A percentile compares a stretch with the other conserved stretches of the same genome.
Evolutionary conservation across 53 echinoderm and acorn worm species (phyloP).

Genomic region (Astropecten irregularis): DNA sequence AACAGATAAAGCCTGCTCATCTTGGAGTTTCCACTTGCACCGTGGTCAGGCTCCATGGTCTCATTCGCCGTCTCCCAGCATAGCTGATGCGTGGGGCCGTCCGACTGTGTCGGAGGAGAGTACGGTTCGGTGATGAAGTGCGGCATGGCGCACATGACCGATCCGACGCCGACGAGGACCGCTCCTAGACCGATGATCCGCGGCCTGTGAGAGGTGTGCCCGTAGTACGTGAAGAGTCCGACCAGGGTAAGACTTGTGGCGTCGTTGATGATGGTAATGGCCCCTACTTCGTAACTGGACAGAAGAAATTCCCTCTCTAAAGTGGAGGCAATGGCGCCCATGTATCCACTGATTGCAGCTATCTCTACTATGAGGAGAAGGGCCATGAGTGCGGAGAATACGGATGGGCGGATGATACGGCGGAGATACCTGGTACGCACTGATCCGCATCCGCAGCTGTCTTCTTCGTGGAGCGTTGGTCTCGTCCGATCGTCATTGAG

Average conservation of each 20-base stretch:
- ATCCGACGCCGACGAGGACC: conserved; percentile 24
- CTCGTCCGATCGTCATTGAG: not conserved
- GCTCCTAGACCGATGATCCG: conserved; percentile 20
- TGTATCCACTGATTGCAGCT: conserved; percentile 25
- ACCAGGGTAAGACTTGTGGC: conserved; percentile 3
- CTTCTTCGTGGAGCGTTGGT: not conserved
- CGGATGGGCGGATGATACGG: not conserved
- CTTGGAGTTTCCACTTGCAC: not conserved
- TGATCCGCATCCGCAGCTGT: conserved; percentile 1
- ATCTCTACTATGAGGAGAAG: not conserved
- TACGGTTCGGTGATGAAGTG: conserved; percentile 8
- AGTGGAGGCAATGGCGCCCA: conserved; percentile 33
- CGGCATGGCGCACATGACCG: conserved; percentile 29
- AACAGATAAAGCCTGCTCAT: not conserved
- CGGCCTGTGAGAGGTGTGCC: conserved; percentile 40
- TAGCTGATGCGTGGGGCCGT: not conserved
- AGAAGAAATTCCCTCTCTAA: conserved; percentile 28
- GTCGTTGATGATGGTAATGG: conserved; percentile 35
- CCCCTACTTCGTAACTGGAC: conserved; percentile 39
- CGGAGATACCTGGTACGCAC: not conserved
- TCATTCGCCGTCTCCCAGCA: not conserved
- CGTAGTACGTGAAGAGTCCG: conserved; percentile 9
- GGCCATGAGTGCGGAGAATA: conserved; percentile 14
- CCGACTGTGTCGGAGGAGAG: not conserved
- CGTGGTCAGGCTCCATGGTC: not conserved